A percentile compares a stretch with the other conserved stretches of the same genome.
These are phyloP conservation scores for Choristoneura rosaceana DNA, from an alignment of 2,888 invertebrate genomes.

Conservation along the genomic window DNA sequence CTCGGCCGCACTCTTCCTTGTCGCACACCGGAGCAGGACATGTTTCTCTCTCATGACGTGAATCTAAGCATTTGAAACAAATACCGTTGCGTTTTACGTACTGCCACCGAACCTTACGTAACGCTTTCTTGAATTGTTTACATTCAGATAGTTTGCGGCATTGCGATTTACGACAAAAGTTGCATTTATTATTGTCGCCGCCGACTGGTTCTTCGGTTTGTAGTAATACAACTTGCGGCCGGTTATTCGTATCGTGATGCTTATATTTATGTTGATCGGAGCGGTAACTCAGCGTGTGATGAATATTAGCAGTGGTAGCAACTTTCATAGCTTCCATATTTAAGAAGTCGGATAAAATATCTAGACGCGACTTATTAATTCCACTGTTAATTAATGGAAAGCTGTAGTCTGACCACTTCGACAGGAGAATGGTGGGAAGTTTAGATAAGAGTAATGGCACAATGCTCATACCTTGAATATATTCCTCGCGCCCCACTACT, in stretches of 20 bases:
- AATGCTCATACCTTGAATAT: conserved; percentile 21
- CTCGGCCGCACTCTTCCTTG: neutral
- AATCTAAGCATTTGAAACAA: conserved; percentile 4
- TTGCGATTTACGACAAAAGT: conserved; percentile 4
- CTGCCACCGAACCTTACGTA: conserved; percentile 10
- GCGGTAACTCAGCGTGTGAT: neutral
- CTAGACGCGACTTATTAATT: conserved; percentile 13
- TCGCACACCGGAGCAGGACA: conserved; percentile 21
- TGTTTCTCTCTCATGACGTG: conserved; percentile 11
- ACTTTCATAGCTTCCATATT: conserved; percentile 23
- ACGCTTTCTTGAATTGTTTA: conserved; percentile 8
- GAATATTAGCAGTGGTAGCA: conserved; percentile 11
- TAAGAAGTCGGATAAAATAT: conserved; percentile 28
- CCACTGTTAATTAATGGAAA: neutral
- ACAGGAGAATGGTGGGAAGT: conserved; percentile 20
- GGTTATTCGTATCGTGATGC: neutral
- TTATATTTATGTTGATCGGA: conserved; percentile 2
- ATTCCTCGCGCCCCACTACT: conserved; percentile 16
- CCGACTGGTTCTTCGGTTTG: neutral
- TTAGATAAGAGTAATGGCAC: conserved; percentile 22
- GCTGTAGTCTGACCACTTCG: conserved; percentile 35
- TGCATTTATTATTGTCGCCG: neutral
- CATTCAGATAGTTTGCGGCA: neutral
- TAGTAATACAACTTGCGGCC: conserved; percentile 12
- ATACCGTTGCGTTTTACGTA: conserved; percentile 3